phyloP scores from a whole-genome alignment of 2,888 invertebrate genomes.

The Eurytoma californica region DNA sequence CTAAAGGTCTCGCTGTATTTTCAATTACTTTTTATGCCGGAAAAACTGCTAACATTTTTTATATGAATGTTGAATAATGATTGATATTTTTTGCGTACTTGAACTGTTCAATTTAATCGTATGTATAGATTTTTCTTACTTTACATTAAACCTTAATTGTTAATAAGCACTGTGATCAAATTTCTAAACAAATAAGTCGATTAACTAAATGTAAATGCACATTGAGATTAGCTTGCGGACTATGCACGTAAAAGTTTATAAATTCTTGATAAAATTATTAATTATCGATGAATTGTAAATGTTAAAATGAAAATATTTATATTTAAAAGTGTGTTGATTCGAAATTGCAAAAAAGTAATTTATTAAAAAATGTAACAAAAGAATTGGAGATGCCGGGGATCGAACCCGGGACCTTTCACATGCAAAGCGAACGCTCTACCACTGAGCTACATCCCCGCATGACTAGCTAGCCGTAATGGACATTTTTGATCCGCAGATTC shows the following conservation, averaged over 20 bases:
- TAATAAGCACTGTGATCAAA: no score
- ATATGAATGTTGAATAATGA: no score
- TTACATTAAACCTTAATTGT: not conserved
- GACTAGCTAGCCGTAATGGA: constrained; percentile 8
- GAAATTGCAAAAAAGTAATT: not conserved
- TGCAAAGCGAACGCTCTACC: constrained; percentile 99
- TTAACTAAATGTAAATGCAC: no score
- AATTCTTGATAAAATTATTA: not conserved
- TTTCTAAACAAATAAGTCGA: no score
- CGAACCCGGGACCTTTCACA: constrained; percentile 99
- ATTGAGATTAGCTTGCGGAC: no score
- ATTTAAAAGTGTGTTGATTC: not conserved
- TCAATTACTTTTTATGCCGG: not conserved
- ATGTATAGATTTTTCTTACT: not conserved
- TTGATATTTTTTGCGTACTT: no score
- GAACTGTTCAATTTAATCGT: no score
- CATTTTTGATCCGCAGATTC: not conserved
- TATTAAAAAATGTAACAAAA: constrained; percentile 62
- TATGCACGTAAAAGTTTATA: no score
- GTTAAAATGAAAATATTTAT: not conserved
- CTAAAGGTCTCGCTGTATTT: not conserved
- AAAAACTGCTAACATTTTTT: not conserved
- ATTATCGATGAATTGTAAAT: not conserved
- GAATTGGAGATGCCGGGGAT: constrained; percentile 94
- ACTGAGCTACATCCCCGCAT: constrained; percentile 94